phyloP scores from a whole-genome alignment of 2,888 invertebrate genomes.

The Platerodrilus igneus region DNA sequence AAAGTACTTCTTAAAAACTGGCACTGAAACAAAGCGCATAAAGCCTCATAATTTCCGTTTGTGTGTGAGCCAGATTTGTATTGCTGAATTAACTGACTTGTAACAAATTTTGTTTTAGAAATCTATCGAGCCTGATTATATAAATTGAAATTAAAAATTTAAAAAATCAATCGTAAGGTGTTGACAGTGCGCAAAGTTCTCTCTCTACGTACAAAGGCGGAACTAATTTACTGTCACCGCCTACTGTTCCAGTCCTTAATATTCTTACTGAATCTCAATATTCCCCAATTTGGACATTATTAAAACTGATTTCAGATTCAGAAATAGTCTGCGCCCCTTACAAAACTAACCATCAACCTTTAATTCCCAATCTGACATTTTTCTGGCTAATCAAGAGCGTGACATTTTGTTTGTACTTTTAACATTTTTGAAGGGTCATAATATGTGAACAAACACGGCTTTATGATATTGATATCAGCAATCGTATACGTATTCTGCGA shows the following conservation, averaged over 20 bases:
- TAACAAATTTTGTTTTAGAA: slow-evolving; percentile 2
- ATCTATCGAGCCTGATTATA: slow-evolving; percentile 25
- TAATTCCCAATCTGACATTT: no score
- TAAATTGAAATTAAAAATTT: slow-evolving; percentile 30
- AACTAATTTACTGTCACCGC: slow-evolving; percentile 25
- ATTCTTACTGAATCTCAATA: slow-evolving; percentile 25
- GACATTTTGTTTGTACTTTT: no score
- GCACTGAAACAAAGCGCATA: no score
- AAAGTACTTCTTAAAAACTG: no score
- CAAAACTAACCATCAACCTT: no score
- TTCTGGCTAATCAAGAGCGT: no score
- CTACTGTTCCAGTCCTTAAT: slow-evolving; percentile 26
- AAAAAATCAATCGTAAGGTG: slow-evolving; percentile 32
- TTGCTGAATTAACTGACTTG: neutral
- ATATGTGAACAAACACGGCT: no score
- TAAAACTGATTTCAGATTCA: no score
- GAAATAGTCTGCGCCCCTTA: no score
- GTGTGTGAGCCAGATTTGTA: neutral
- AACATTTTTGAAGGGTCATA: no score
- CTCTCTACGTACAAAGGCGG: slow-evolving; percentile 23
- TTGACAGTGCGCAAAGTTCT: slow-evolving; percentile 26
- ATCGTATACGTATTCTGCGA: slow-evolving; percentile 13
- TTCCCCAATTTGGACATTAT: no score
- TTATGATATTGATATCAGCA: no score
- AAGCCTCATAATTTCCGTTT: neutral